A percentile compares a stretch with the other conserved stretches of the same genome.
phyloP scores from a whole-genome alignment of 2,888 invertebrate species.

The Acleris literana region DNA sequence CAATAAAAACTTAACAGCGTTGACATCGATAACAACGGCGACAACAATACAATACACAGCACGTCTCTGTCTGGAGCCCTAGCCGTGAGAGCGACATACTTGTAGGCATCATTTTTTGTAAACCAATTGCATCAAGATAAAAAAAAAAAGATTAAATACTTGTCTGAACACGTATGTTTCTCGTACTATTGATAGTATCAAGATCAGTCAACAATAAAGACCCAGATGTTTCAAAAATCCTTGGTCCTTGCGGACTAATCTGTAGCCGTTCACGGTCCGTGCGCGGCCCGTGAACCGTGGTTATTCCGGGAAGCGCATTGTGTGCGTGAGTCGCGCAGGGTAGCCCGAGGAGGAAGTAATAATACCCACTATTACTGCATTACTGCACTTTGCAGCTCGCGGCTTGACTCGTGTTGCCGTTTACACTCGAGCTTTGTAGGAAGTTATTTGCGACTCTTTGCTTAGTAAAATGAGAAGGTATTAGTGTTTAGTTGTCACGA shows the following conservation, averaged over 20 bases:
- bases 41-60: no score
- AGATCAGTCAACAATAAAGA: neutral
- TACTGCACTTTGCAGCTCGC: constrained; percentile 34
- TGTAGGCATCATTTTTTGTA: no score
- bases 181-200: no score
- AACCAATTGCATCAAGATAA: no score
- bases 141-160: no score
- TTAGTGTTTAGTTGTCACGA: neutral
- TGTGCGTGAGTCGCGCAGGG: constrained; percentile 52
- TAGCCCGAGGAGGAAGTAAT: constrained; percentile 44
- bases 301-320: constrained; percentile 63
- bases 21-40: no score
- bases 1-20: no score
- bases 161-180: no score
- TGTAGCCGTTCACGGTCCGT: constrained; percentile 41
- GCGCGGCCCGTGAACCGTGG: constrained; percentile 48
- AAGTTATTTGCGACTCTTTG: constrained; percentile 24
- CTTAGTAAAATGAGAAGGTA: neutral
- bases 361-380: constrained; percentile 36
- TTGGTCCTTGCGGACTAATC: constrained; percentile 36
- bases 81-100: no score
- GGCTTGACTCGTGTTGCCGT: constrained; percentile 37
- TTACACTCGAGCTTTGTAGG: constrained; percentile 31
- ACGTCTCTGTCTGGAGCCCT: no score
- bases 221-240: constrained; percentile 1